Evolutionary conservation across 2,797 vertebrate species (phyloP), one percentile per base, ranked within the genome.

Genomic region (Microctenopoma steveboyesi): DNA sequence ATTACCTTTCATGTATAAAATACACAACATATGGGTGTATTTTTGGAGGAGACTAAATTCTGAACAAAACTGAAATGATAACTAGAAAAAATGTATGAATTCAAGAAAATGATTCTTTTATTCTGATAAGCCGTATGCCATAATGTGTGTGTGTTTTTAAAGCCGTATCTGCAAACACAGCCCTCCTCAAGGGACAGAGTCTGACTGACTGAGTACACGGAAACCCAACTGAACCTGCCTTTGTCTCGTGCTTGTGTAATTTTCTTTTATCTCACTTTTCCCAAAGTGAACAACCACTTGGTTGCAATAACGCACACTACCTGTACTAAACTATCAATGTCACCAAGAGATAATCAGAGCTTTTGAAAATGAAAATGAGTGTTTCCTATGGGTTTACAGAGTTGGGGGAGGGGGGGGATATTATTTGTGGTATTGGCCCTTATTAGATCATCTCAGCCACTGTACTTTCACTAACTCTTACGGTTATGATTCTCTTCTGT

Each of bases 251-350:
- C 16, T 60, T 51, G 1, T 0, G 6, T 51, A 47, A 39, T 27
- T 59, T 73, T 28, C 54, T 61, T 81, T 80, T 68, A 69, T 80
- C 72, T 35, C 28, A 76, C 48, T 55, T 76, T 68, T 76, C 82
- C 66, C 72, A 78, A 51, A 73, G 63, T n/a, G 40, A 57, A 35
- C 52, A 47, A 16, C 4, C 50, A 78, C 49, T 35, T 12, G 6
- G n/a, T 47, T 30, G 52, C 50, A 62, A 10, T 33, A 6, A 74
- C 62, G 61, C 55, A 60, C 47, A 35, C 39, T 13, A 68, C 54
- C 46, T 76, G 63, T 59, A 48, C 25, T 52, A 10, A 39, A 78
- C 40, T 46, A 13, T 18, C 48, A 57, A 27, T 30, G 12, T 45
- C 30, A 52, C 15, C 13, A 2, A 37, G 18, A 49, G 15, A 62